A percentile compares a stretch with the other conserved stretches of the same genome.
Evolutionary conservation across 2,797 vertebrate genomes (phyloP).

Genomic region (Nothura maculosa): DNA sequence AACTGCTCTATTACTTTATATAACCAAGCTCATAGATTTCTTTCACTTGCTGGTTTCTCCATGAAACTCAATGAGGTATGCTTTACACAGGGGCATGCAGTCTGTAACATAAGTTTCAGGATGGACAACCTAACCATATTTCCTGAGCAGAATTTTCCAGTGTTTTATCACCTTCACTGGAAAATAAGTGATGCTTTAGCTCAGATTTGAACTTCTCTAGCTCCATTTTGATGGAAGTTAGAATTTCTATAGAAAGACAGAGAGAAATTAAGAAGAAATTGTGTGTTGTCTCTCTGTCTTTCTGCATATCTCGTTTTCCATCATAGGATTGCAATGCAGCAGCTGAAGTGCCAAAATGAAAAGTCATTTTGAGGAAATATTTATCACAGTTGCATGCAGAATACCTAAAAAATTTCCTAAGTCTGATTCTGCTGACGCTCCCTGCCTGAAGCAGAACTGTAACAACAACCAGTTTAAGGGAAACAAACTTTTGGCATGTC

Average conservation of each 20-base stretch:
- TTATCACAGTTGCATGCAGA: slow-evolving; percentile 10
- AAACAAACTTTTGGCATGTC: not conserved
- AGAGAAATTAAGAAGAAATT: slow-evolving; percentile 25
- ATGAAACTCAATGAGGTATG: slow-evolving; percentile 46
- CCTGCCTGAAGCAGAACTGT: not conserved
- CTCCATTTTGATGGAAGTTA: slow-evolving; percentile 28
- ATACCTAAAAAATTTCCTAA: not conserved
- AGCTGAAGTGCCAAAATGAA: slow-evolving; percentile 31
- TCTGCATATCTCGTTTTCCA: slow-evolving; percentile 48
- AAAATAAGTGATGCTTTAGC: slow-evolving; percentile 54
- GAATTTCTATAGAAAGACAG: slow-evolving; percentile 20
- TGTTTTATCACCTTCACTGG: slow-evolving; percentile 58
- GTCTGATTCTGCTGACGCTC: slow-evolving; percentile 9
- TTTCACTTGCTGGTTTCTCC: slow-evolving; percentile 60
- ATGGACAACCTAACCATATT: slow-evolving; percentile 46
- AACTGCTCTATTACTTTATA: slow-evolving; percentile 24
- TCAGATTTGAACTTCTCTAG: slow-evolving; percentile 40
- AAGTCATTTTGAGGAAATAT: slow-evolving; percentile 21
- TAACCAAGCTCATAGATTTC: slow-evolving; percentile 61
- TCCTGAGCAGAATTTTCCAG: slow-evolving; percentile 42
- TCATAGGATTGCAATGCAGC: slow-evolving; percentile 6
- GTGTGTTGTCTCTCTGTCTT: not conserved
- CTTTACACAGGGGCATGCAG: slow-evolving; percentile 36
- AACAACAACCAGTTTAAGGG: not conserved
- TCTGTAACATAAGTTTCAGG: slow-evolving; percentile 45